A percentile compares a stretch with the other conserved stretches of the same genome.
These are phyloP conservation scores for Sebastes goodei DNA, from an alignment of 2,797 vertebrate species.

Conservation along the genomic window DNA sequence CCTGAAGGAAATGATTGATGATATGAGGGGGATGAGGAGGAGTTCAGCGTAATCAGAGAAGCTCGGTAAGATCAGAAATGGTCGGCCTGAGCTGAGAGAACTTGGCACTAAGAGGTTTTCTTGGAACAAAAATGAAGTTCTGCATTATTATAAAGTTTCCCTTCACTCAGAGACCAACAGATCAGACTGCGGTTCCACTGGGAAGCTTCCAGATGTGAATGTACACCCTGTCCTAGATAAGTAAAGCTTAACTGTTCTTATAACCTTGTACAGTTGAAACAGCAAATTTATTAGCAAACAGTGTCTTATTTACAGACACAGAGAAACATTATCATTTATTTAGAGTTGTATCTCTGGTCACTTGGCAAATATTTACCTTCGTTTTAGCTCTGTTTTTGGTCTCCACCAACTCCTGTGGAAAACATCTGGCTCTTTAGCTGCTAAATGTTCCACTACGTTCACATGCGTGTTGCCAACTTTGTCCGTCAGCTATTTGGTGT, in stretches of 20 bases:
- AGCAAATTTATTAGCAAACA: not conserved
- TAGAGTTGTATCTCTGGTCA: not conserved
- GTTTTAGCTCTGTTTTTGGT: not conserved
- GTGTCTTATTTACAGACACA: not conserved
- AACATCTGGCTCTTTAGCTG: not conserved
- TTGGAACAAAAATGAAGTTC: slow-evolving; percentile 11
- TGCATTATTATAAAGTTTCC: not conserved
- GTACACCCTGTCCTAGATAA: not conserved
- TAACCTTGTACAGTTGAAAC: not conserved
- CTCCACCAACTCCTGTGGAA: not conserved
- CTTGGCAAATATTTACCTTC: not conserved
- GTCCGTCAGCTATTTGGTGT: not conserved
- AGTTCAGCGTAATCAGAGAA: slow-evolving; percentile 1
- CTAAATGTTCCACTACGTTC: not conserved
- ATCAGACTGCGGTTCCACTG: not conserved
- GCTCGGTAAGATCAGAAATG: not conserved
- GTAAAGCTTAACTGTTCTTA: not conserved
- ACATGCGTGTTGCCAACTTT: not conserved
- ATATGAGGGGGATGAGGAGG: not conserved
- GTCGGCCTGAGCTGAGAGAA: not conserved
- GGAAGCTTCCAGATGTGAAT: not conserved
- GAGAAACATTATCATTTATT: not conserved
- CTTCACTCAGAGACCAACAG: not conserved
- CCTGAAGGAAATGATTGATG: not conserved
- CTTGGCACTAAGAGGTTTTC: not conserved